Percentiles rank a stretch among this genome's conserved stretches.
Conservation (phyloP, 2,888 invertebrate genomes). For the Drosophila paranaensis region DNA sequence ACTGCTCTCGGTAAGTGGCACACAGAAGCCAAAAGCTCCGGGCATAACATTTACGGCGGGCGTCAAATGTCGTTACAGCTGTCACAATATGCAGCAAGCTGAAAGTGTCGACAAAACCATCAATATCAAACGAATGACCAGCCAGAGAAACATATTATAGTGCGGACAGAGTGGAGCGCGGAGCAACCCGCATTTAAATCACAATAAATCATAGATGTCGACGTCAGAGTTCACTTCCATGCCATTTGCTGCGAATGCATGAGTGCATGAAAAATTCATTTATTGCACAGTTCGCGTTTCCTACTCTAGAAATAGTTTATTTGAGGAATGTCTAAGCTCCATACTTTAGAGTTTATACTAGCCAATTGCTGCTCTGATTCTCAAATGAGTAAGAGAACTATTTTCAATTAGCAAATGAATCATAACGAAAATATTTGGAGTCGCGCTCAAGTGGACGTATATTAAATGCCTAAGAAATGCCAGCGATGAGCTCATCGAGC, state of each 20-base stretch:
- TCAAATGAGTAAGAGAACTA: neutral
- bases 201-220: slow-evolving; percentile 62
- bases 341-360: neutral
- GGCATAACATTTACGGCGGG: slow-evolving; percentile 25
- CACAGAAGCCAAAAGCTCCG: slow-evolving; percentile 18
- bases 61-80: slow-evolving; percentile 57
- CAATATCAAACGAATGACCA: slow-evolving; percentile 56
- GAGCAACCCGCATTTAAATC: slow-evolving; percentile 56
- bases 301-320: neutral
- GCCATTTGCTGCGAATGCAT: slow-evolving; percentile 18
- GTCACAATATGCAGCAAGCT: slow-evolving; percentile 45
- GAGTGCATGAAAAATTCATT: slow-evolving; percentile 14
- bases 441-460: neutral
- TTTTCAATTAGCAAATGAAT: neutral
- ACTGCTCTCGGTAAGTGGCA: slow-evolving; percentile 18
- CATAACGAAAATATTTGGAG: neutral
- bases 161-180: slow-evolving; percentile 13
- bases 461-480: neutral
- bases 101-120: slow-evolving; percentile 54
- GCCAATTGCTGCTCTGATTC: neutral
- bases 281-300: neutral
- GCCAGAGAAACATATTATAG: slow-evolving; percentile 25
- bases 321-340: neutral
- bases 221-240: slow-evolving; percentile 26
- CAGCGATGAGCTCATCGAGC: slow-evolving; percentile 8